Conservation (phyloP, 2,888 invertebrate genomes). For the Latheticus oryzae region DNA sequence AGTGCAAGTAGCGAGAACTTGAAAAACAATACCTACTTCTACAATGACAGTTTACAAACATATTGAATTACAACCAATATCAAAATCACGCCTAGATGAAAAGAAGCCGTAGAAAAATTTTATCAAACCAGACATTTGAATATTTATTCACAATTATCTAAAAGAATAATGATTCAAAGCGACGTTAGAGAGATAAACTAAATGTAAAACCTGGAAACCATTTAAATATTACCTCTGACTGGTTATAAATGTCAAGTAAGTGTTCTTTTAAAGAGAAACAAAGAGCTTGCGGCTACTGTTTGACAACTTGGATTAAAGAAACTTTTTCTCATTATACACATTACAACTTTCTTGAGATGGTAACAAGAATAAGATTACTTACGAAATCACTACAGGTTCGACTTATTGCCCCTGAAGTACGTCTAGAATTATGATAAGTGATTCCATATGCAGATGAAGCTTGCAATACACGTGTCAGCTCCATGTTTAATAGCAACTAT, state of each 20-base stretch:
- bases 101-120: conserved; percentile 6
- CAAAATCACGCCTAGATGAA: conserved; percentile 16
- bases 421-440: conserved; percentile 25
- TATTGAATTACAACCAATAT: conserved; percentile 23
- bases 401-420: conserved; percentile 11
- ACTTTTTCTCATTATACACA: conserved; percentile 1
- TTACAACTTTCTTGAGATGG: no score
- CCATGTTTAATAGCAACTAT: conserved; percentile 32
- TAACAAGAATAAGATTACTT: conserved; percentile 9
- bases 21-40: conserved; percentile 32
- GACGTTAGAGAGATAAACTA: conserved; percentile 21
- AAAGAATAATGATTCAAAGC: conserved; percentile 11
- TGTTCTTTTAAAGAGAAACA: conserved; percentile 27
- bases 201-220: conserved; percentile 25
- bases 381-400: conserved; percentile 19
- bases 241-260: conserved; percentile 29
- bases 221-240: conserved; percentile 33
- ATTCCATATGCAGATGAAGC: conserved; percentile 38
- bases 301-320: conserved; percentile 10
- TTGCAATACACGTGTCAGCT: conserved; percentile 37
- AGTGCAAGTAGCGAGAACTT: conserved; percentile 19
- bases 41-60: conserved; percentile 6
- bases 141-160: conserved; percentile 21
- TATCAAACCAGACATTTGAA: conserved; percentile 10
- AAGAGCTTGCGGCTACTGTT: conserved; percentile 27